Conservation (phyloP, 2,888 invertebrate genomes). For the Teleogryllus oceanicus region DNA sequence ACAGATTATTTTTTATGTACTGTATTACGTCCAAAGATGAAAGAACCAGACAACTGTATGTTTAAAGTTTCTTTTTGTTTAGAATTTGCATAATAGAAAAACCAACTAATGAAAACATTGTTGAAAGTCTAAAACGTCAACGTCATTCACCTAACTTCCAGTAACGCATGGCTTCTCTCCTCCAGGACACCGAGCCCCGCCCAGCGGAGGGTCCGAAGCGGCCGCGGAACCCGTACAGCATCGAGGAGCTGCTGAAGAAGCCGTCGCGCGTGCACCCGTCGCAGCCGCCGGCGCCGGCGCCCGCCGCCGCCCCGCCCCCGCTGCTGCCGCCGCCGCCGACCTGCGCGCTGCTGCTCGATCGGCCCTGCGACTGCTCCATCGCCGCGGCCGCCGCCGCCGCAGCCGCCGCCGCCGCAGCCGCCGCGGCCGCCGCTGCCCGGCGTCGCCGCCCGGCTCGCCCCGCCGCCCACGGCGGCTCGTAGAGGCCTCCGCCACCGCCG, state of each 20-base stretch:
- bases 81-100: too few species aligned
- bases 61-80: too few species aligned
- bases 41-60: too few species aligned
- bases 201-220: conserved; percentile 39
- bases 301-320: conserved; percentile 40
- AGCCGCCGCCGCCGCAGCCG: neutral
- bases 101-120: too few species aligned
- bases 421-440: neutral
- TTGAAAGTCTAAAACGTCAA: too few species aligned
- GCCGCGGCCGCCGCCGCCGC: neutral
- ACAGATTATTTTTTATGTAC: too few species aligned
- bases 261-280: conserved; percentile 52
- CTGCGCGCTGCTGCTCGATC: conserved; percentile 40
- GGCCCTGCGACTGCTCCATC: neutral
- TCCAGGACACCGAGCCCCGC: conserved; percentile 21
- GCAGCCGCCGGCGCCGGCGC: conserved; percentile 47
- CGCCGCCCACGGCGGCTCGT: too few species aligned
- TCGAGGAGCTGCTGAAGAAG: conserved; percentile 79
- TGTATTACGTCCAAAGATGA: too few species aligned
- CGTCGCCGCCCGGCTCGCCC: neutral
- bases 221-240: conserved; percentile 81
- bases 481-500: too few species aligned
- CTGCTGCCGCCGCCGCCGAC: conserved; percentile 42
- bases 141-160: too few species aligned
- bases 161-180: too few species aligned